Evolutionary conservation across 2,113 vertebrate genomes (phyloP).

Genomic region (Natator depressus): DNA sequence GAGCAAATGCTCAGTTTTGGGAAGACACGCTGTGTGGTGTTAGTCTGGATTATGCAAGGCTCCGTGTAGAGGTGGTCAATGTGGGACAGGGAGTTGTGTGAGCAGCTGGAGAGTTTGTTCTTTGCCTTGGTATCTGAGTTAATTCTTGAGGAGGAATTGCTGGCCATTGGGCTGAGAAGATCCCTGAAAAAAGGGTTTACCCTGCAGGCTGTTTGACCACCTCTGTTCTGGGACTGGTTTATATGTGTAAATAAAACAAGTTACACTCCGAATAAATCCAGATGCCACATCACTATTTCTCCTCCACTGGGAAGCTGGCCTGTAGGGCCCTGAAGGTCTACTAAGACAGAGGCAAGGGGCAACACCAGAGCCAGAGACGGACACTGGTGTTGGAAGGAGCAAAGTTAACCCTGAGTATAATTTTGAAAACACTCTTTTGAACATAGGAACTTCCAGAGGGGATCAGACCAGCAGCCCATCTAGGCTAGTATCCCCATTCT

Average conservation of each 20-base stretch:
- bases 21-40: background rate
- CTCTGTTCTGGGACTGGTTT: background rate
- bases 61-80: background rate
- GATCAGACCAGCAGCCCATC: background rate
- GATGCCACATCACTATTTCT: background rate
- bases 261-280: background rate
- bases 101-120: background rate
- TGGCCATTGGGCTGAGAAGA: background rate
- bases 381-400: background rate
- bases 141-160: background rate
- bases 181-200: background rate
- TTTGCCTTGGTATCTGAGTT: background rate
- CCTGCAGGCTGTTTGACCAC: background rate
- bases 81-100: background rate
- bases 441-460: background rate
- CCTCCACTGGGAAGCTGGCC: background rate
- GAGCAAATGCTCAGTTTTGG: background rate
- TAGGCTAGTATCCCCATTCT: background rate
- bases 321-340: background rate
- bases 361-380: background rate
- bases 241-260: rapidly evolving
- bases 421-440: background rate
- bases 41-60: background rate
- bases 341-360: background rate
- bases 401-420: background rate